Conservation (phyloP, 2,888 invertebrate species). For the Plutella xylostella region DNA sequence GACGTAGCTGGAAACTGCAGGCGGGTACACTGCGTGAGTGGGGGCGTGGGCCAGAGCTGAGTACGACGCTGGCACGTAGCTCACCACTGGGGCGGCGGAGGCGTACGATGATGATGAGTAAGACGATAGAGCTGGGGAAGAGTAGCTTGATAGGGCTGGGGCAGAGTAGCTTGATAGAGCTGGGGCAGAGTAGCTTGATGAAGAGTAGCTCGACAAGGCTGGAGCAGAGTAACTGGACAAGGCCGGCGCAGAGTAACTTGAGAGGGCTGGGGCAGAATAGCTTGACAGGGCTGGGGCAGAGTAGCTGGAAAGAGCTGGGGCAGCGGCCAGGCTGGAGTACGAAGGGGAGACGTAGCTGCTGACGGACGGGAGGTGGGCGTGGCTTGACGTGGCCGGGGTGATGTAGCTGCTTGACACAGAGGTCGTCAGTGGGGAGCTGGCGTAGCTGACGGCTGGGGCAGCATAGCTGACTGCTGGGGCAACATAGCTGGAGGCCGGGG, state of each 20-base stretch:
- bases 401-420: too few relatives aligned
- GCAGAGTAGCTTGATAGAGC: constrained; percentile 12
- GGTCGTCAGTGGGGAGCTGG: not conserved
- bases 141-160: too few relatives aligned
- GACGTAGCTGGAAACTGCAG: too few relatives aligned
- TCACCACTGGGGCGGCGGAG: too few relatives aligned
- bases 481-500: constrained; percentile 5
- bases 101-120: too few relatives aligned
- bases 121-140: too few relatives aligned
- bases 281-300: constrained; percentile 11
- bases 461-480: constrained; percentile 10
- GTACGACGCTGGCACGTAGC: not conserved
- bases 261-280: constrained; percentile 14
- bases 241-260: not conserved
- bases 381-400: not conserved
- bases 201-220: constrained; percentile 13
- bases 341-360: not conserved
- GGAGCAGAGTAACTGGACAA: constrained; percentile 1
- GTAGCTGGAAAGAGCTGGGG: too few relatives aligned
- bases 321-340: not conserved
- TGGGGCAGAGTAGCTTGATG: too few relatives aligned
- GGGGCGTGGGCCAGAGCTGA: too few relatives aligned
- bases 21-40: too few relatives aligned
- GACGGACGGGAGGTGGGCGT: too few relatives aligned
- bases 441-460: constrained; percentile 7